These are phyloP conservation scores for Tympanuchus pallidicinctus DNA, from an alignment of 2,113 vertebrate genomes.

Conservation along the genomic window DNA sequence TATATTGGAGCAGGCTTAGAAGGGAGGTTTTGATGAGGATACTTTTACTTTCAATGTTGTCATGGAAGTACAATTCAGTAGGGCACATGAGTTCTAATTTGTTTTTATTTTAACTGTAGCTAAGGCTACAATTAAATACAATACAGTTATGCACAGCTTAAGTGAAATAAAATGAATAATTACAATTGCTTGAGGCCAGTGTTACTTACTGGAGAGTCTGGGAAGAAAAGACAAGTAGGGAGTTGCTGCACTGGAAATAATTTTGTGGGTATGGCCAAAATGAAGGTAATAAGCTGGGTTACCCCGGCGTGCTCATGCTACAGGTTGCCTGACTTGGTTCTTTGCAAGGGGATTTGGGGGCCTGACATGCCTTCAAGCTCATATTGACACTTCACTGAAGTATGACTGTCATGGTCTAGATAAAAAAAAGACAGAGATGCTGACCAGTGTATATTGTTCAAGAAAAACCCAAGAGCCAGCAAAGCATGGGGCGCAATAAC, in stretches of 20 bases:
- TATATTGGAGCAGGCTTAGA: not conserved
- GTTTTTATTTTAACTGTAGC: conserved; percentile 44
- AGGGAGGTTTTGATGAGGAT: not conserved
- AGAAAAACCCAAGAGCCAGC: not conserved
- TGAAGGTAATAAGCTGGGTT: not conserved
- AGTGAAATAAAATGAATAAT: conserved; percentile 58
- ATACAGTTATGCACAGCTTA: not conserved
- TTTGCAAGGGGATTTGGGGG: not conserved
- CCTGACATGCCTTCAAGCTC: not conserved
- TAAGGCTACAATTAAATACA: not conserved
- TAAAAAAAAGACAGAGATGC: not conserved
- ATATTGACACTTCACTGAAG: not conserved
- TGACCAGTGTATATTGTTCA: not conserved
- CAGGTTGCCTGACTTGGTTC: conserved; percentile 9
- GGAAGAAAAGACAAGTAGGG: not conserved
- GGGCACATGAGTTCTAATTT: conserved; percentile 23
- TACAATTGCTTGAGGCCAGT: conserved; percentile 43
- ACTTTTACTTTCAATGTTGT: conserved; percentile 62
- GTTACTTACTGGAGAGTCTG: conserved; percentile 36
- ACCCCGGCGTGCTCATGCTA: not conserved
- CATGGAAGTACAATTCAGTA: conserved; percentile 19
- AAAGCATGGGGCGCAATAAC: not conserved
- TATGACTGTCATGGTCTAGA: not conserved
- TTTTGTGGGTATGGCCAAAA: not conserved
- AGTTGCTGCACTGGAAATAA: conserved; percentile 52